These are phyloP conservation scores for Sepiola atlantica DNA, from an alignment of 2,888 invertebrate species.

Conservation along the genomic window DNA sequence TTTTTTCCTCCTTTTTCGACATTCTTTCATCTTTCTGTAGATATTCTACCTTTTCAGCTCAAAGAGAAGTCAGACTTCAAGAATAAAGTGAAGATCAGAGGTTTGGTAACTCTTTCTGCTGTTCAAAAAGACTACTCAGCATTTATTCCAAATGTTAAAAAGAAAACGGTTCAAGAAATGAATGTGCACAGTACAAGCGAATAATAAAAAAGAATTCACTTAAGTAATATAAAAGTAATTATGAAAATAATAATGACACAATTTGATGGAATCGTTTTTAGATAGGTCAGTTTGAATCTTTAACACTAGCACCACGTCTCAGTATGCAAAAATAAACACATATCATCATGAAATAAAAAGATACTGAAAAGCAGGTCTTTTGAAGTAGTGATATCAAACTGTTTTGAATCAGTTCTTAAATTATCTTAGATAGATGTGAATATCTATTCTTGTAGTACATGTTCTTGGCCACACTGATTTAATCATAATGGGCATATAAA, in stretches of 20 bases:
- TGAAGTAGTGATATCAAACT: no score
- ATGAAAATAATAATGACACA: background rate
- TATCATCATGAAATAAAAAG: no score
- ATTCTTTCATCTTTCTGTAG: background rate
- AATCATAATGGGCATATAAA: no score
- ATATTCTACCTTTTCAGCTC: conserved; percentile 18
- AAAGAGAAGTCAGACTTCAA: background rate
- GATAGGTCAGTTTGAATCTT: background rate
- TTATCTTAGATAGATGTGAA: no score
- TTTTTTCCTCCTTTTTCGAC: background rate
- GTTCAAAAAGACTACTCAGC: background rate
- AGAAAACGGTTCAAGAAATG: background rate
- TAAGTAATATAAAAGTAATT: background rate
- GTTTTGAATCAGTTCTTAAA: no score
- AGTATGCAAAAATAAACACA: background rate
- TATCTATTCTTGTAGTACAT: no score
- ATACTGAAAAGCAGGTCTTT: no score
- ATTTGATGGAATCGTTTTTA: background rate
- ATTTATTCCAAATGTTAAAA: background rate
- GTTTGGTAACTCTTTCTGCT: background rate
- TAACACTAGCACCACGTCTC: background rate
- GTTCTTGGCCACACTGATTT: no score
- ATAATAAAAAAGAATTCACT: background rate
- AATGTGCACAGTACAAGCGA: background rate
- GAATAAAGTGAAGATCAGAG: background rate